Conservation (phyloP, 2,113 vertebrate species). For the Pachycephala philippinensis region DNA sequence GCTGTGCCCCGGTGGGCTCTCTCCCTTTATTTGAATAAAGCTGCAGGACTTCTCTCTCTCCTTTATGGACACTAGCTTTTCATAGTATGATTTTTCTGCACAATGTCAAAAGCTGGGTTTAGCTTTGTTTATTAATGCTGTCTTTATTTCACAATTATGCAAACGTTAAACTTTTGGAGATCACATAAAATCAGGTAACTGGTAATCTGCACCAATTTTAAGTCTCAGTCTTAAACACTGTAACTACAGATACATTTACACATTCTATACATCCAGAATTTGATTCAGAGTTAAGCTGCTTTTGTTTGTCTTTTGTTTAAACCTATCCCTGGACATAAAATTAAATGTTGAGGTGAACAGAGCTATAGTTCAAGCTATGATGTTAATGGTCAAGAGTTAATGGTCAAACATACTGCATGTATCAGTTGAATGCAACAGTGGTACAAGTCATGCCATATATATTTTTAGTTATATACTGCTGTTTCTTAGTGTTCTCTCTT, state of each 20-base stretch:
- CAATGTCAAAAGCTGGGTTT: neutral
- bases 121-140: neutral
- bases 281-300: neutral
- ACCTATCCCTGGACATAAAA: neutral
- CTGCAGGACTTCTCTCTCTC: neutral
- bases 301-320: neutral
- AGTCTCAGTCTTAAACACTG: neutral
- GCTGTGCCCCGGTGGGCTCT: neutral
- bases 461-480: neutral
- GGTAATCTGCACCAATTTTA: neutral
- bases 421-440: neutral
- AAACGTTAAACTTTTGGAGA: neutral
- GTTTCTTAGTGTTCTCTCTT: conserved; percentile 1
- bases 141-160: neutral
- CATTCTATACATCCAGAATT: neutral
- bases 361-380: neutral
- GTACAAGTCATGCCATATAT: neutral
- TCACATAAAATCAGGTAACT: neutral
- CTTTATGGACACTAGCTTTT: neutral
- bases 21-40: neutral
- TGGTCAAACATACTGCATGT: neutral
- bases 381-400: neutral
- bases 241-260: neutral
- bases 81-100: neutral
- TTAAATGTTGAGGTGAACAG: neutral